A percentile compares a stretch with the other conserved stretches of the same genome.
Evolutionary conservation across 2,797 vertebrate species (phyloP).

Genomic region (Anguilla anguilla): DNA sequence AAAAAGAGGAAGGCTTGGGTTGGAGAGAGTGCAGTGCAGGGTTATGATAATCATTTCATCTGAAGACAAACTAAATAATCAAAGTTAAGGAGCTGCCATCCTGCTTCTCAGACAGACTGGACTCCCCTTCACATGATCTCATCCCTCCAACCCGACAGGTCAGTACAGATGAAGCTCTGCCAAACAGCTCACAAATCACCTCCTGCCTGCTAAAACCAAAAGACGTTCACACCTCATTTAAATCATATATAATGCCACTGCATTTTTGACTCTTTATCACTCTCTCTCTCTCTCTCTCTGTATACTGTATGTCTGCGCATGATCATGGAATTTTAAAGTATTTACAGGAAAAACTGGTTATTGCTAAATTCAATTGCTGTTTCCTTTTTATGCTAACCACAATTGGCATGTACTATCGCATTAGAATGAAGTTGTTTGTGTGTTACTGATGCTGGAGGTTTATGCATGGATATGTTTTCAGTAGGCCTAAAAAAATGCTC

Average conservation of each 20-base stretch:
- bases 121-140: background rate
- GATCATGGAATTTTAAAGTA: background rate
- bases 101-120: background rate
- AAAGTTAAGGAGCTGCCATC: background rate
- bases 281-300: background rate
- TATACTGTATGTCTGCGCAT: background rate
- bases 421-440: background rate
- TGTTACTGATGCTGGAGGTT: background rate
- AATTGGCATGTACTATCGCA: background rate
- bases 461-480: background rate
- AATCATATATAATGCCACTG: background rate
- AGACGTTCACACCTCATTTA: constrained; percentile 1
- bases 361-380: background rate
- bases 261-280: background rate
- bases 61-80: background rate
- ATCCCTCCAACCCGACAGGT: background rate
- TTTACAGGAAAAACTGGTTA: background rate
- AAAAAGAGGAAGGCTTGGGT: background rate
- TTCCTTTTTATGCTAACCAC: background rate
- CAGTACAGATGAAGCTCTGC: background rate
- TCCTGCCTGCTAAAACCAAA: background rate
- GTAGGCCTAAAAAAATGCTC: background rate
- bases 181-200: background rate
- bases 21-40: background rate
- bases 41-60: background rate